Percentiles rank a stretch among this genome's conserved stretches.
Conservation (phyloP, 1,140 invertebrate species). For the Caenorhabditis inopinata region DNA sequence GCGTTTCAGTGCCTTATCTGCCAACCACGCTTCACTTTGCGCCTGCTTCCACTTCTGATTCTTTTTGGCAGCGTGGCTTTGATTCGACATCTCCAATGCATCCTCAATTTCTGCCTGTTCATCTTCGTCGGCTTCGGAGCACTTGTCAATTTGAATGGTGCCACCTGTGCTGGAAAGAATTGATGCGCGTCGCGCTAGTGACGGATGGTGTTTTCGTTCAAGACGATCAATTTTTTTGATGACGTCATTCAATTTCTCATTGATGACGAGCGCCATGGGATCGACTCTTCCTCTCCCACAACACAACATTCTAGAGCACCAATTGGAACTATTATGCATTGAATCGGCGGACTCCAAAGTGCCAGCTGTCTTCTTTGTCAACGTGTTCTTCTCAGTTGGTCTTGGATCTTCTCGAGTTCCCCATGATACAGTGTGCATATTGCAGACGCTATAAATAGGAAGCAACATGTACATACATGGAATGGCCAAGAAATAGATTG, state of each 20-base stretch:
- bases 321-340: conserved; percentile 27
- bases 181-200: neutral
- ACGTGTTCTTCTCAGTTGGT: conserved; percentile 36
- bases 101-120: conserved; percentile 55
- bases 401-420: conserved; percentile 78
- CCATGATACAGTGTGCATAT: conserved; percentile 80
- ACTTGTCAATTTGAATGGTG: conserved; percentile 50
- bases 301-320: conserved; percentile 57
- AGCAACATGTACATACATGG: conserved; percentile 90
- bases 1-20: conserved; percentile 52
- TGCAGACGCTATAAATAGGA: conserved; percentile 85
- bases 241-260: conserved; percentile 60
- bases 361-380: conserved; percentile 25
- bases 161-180: neutral
- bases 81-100: conserved; percentile 53
- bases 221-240: conserved; percentile 47
- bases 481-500: conserved; percentile 86
- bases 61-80: conserved; percentile 57
- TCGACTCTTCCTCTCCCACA: conserved; percentile 58
- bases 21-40: conserved; percentile 56
- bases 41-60: conserved; percentile 57
- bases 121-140: conserved; percentile 50
- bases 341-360: neutral
- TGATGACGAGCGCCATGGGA: conserved; percentile 51
- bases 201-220: neutral